phyloP scores from a whole-genome alignment of 2,113 vertebrate species.

The Sphyrna mokarran region DNA sequence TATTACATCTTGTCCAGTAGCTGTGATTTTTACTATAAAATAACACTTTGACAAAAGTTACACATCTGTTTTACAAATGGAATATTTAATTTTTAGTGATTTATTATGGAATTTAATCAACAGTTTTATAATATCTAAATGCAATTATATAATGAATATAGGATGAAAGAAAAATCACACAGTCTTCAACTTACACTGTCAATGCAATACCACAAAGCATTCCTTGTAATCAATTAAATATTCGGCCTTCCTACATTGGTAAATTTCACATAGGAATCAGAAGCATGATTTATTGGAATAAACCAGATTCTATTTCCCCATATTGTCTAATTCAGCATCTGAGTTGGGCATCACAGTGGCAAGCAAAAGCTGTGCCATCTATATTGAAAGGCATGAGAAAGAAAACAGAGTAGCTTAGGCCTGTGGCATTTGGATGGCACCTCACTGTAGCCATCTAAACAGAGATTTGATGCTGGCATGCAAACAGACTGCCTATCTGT shows the following conservation, averaged over 20 bases:
- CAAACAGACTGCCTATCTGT: no score
- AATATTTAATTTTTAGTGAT: not conserved
- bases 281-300: not conserved
- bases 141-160: not conserved
- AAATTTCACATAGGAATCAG: not conserved
- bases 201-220: not conserved
- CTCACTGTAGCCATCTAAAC: no score
- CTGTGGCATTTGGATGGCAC: no score
- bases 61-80: not conserved
- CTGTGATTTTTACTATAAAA: not conserved
- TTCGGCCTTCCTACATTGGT: not conserved
- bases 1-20: not conserved
- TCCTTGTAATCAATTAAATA: not conserved
- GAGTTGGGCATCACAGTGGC: no score
- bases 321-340: no score
- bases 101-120: not conserved
- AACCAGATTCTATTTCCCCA: not conserved
- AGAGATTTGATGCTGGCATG: no score
- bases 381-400: no score
- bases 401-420: no score
- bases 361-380: no score
- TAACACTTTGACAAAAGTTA: not conserved
- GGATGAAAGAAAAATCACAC: not conserved
- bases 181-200: not conserved
- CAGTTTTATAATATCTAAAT: not conserved